A percentile compares a stretch with the other conserved stretches of the same genome.
phyloP scores from a whole-genome alignment of 35 echinoderm and acorn worm species.

The Acanthaster planci region DNA sequence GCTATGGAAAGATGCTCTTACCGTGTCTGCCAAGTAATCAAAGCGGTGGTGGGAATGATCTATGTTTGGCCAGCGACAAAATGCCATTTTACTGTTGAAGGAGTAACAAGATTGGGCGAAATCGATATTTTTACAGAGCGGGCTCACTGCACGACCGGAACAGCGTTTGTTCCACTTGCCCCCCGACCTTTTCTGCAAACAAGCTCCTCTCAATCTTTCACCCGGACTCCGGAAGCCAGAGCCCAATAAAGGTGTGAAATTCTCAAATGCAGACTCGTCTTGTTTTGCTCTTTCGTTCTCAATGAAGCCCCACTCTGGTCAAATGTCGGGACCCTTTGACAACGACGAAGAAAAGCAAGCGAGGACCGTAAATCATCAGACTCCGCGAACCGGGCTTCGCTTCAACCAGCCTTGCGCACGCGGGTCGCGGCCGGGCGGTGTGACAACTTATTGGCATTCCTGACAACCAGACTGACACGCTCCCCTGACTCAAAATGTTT shows the following conservation, averaged over 20 bases:
- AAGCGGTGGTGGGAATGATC: too few species aligned
- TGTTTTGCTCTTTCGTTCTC: not conserved
- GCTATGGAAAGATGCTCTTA: too few species aligned
- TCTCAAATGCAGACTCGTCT: not conserved
- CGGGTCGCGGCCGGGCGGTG: too few species aligned
- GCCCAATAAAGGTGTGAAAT: not conserved
- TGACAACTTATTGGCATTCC: slow-evolving; percentile 19
- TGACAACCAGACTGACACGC: not conserved
- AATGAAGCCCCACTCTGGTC: too few species aligned
- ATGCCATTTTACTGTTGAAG: too few species aligned
- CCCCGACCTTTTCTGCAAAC: not conserved
- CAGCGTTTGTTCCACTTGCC: not conserved
- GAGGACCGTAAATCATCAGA: not conserved
- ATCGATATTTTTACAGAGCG: too few species aligned
- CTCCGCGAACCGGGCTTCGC: not conserved
- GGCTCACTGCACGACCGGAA: not conserved
- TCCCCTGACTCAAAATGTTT: slow-evolving; percentile 11
- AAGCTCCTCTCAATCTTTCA: not conserved
- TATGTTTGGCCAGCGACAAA: too few species aligned
- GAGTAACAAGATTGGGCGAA: too few species aligned
- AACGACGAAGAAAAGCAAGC: not conserved
- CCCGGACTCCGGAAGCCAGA: not conserved
- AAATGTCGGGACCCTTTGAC: not conserved
- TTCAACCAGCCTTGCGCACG: too few species aligned
- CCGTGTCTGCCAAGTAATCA: too few species aligned